These are phyloP conservation scores for Pseudococcus viburni DNA, from an alignment of 2,888 invertebrate genomes.

Conservation along the genomic window DNA sequence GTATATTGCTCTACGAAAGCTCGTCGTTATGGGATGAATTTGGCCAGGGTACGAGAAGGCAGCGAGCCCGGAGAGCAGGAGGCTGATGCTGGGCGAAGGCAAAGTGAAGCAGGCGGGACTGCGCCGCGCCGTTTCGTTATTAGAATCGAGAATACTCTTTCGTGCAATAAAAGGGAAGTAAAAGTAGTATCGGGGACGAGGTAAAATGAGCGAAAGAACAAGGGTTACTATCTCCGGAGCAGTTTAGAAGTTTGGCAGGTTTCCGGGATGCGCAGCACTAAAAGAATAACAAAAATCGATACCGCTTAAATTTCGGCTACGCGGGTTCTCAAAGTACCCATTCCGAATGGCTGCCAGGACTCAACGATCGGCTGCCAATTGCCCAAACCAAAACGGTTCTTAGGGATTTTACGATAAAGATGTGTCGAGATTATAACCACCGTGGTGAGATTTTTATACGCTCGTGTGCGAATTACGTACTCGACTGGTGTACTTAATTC, in stretches of 20 bases:
- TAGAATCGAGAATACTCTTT: conserved; percentile 51
- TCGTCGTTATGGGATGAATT: conserved; percentile 26
- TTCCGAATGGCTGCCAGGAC: not conserved
- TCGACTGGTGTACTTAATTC: too few relatives aligned
- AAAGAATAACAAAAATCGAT: conserved; percentile 62
- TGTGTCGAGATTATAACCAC: not conserved
- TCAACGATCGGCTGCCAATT: not conserved
- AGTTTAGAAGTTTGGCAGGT: conserved; percentile 61
- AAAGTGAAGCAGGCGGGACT: not conserved
- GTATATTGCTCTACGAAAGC: conserved; percentile 27
- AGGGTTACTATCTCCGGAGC: conserved; percentile 61
- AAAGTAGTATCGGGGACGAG: conserved; percentile 48
- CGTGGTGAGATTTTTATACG: not conserved
- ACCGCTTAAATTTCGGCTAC: conserved; percentile 51
- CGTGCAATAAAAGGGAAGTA: conserved; percentile 53
- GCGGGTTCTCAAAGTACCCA: conserved; percentile 60
- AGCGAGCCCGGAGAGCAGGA: not conserved
- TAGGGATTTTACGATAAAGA: not conserved
- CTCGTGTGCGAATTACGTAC: not conserved
- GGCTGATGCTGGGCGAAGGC: not conserved
- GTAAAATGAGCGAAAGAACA: conserved; percentile 52
- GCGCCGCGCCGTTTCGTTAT: conserved; percentile 21
- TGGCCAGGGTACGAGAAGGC: conserved; percentile 7
- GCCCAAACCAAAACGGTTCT: not conserved
- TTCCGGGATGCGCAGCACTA: conserved; percentile 65